Conservation (phyloP, 2,113 vertebrate species). For the Tychaedon coryphoeus region DNA sequence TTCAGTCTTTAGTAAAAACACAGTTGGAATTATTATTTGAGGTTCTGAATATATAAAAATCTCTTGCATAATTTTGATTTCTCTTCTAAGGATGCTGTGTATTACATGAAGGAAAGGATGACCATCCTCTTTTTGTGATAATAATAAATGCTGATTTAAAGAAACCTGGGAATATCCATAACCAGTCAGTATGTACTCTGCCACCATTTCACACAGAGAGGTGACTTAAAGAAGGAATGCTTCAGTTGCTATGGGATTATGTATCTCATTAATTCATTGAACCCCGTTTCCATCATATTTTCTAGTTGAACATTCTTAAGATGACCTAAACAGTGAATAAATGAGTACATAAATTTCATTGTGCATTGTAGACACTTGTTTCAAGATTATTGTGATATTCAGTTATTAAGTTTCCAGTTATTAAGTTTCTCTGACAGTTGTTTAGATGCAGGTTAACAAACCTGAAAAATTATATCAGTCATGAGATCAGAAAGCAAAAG, state of each 20-base stretch:
- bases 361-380: neutral
- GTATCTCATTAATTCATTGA: neutral
- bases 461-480: neutral
- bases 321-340: neutral
- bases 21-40: neutral
- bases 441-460: neutral
- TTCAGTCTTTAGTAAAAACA: neutral
- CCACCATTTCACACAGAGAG: neutral
- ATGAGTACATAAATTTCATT: neutral
- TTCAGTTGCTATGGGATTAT: neutral
- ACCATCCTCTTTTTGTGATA: neutral
- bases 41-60: neutral
- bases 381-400: neutral
- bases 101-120: neutral
- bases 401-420: neutral
- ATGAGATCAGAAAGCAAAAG: neutral
- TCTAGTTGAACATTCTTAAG: neutral
- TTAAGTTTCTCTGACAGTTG: neutral
- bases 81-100: neutral
- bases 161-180: neutral
- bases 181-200: neutral
- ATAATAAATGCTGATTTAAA: neutral
- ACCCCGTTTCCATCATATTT: neutral
- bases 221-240: neutral
- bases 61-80: neutral